Base-by-base conservation (phyloP, 2,113 vertebrate species). In the Planiliza haematocheilus region DNA sequence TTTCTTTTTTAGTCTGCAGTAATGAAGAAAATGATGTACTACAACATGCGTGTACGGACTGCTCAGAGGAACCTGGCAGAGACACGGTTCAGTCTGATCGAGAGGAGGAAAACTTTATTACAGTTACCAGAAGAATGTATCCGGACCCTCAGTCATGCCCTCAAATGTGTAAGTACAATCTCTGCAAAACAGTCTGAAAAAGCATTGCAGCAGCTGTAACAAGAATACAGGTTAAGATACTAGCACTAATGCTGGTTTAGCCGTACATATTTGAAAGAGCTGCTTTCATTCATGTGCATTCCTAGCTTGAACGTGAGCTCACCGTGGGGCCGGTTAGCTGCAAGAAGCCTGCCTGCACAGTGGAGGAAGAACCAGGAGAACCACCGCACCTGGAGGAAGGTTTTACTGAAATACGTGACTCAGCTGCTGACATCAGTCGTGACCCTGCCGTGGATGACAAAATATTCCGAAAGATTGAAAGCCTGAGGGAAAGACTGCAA, bases 11-110 rank as follows among this genome's bases (percentile, higher is more conserved):
- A 98, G 96, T 90, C 91, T 36, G 96, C 92, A 57, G 94, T 94
- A 61, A 92, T 94, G 90, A 97, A 97, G 90, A 98, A 97, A 89
- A 93, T 91, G 70, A 97, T 96, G 94, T 98, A 96, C 88, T 98
- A 97, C 78, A 96, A 95, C 78, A 97, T 97, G 96, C 93, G 94
- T 14, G 86, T 95, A 45, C 96, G 93, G 68, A 89, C 85, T 8
- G 84, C 91, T 68, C 89, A 93, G 61, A 92, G 94, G 30, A 91
- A 92, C 63, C 92, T 96, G 59, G 85, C 81, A 37, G 93, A 95
- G 83, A 86, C 86, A 1, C 86, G 87, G 59, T 79, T 93, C 51
- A 92, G 82, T 70, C 84, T 97, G 43, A 84, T 68, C 37, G 91
- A 95, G 67, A 91, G 83, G 76, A 95, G 93, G 84, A 91, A 74